Evolutionary conservation across 1,140 invertebrate species (phyloP), one percentile per base, ranked within the genome.

Genomic region (Acarapis woodi): DNA sequence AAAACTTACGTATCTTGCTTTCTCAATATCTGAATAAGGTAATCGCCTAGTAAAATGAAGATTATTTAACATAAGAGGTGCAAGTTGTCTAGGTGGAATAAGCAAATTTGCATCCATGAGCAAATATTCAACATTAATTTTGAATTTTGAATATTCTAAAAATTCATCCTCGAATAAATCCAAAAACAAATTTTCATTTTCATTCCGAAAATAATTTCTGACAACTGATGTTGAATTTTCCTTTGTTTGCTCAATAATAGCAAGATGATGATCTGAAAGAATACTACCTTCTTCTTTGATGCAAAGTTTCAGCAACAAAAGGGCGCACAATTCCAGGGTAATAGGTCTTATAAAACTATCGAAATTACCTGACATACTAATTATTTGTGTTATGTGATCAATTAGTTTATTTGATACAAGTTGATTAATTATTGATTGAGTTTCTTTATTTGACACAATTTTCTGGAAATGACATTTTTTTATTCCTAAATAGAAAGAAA

Each of bases 111-210:
- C 78, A 57, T 97, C 88, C 74, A 82, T 83, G 62, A 80, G 77
- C 16, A 87, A 50, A 65, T 73, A 80, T 53, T 88, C 79, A 2
- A 85, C 79, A 60, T 87, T 90, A 23, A 90, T 53, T 6, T 73
- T 70, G 22, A 68, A 64, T 49, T 73, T 80, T 48, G 70, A 64
- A 65, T 93, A 77, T 55, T 90, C 79, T 51, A 73, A 76, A 56
- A 64, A 76, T 63, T 99, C 90, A 55, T 94, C 83, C 59, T 99
- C 88, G 58, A 99, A 97, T 67, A 96, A 82, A 53, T 97, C 88
- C 22, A 96, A 58, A 60, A 97, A 97, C 44, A 96, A 85, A 21
- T 22, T 16, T 24, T 40, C 34, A 50, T 96, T 87, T 62, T 96
- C 87, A 50, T 76, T 83, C 67, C 88, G 90, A 54, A 87, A 90